Base-by-base conservation (phyloP, 2,113 vertebrate species). In the Ictidomys tridecemlineatus region DNA sequence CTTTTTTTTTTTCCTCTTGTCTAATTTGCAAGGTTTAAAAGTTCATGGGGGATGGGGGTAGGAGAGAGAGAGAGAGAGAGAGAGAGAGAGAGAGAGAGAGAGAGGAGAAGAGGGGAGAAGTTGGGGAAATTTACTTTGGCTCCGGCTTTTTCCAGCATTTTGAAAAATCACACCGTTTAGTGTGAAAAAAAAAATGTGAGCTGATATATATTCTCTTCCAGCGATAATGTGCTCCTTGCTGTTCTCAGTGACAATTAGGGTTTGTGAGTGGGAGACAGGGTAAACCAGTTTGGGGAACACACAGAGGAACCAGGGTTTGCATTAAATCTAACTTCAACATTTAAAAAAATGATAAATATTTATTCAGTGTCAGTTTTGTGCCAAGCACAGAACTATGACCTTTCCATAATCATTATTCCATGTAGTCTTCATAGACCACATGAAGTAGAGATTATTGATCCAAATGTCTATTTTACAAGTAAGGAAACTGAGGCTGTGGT, bases 21-120 rank as follows among this genome's bases (percentile, higher is more conserved):
- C 93, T 74, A 39, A 61, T 82, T 91, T 96, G 91, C 79, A 78
- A 86, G 96, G 97, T 98, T 98, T 98, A 97, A 97, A 98, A 98
- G 97, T 97, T 98, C 24, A 0, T 63, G 78, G 67, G 58, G 61
- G 26, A 63, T 2, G 42, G 24, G 22, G 22, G 6, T 28, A 63
- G 61, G 39, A 7, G 16, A 30, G 39, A 10, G 16, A 30, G 12
- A 2, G 11, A 63, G 6, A 34, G 34, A 24, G 10, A 2, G 11
- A 63, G 6, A 34, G 34, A 24, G 10, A n/a, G 39, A 7, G 16
- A 30, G 39, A 10, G 16, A 30, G 12, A 2, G 11, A 63, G 6
- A 34, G 34, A 24, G 10, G 5, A 10, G 6, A 18, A 10, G 16
- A 1, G 7, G 18, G 13, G 14, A 5, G n/a, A 10, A 11, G 2